These are phyloP conservation scores for Shargacucullia verbasci DNA, from an alignment of 2,888 invertebrate species.

Conservation along the genomic window DNA sequence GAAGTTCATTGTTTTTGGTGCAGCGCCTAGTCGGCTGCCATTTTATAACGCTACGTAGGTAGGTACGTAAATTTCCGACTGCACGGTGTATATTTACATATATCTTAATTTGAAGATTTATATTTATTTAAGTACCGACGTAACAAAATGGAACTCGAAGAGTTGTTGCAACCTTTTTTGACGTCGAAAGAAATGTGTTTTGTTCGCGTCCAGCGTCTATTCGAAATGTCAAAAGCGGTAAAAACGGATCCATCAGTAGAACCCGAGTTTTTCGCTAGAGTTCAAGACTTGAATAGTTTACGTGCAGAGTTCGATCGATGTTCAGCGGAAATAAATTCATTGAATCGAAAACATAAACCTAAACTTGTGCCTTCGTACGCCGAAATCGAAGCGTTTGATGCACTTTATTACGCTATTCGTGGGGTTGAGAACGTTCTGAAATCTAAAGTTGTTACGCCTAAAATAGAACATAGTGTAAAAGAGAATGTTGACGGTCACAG, in stretches of 20 bases:
- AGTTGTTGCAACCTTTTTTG: background rate
- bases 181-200: constrained; percentile 4
- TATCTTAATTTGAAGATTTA: no score
- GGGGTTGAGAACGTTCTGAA: background rate
- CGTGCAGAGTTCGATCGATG: constrained; percentile 1
- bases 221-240: background rate
- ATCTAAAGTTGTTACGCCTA: background rate
- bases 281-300: background rate
- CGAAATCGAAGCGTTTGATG: background rate
- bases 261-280: background rate
- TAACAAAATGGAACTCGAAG: background rate
- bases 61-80: no score
- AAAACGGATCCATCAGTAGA: background rate
- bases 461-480: background rate
- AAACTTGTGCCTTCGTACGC: background rate
- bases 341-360: constrained; percentile 1
- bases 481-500: background rate
- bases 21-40: no score
- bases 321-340: background rate
- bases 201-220: constrained; percentile 1
- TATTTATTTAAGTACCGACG: background rate
- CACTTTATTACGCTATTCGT: background rate
- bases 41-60: no score
- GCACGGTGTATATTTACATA: no score
- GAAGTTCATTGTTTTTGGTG: no score